These are phyloP conservation scores for Callaeas wilsoni DNA, from an alignment of 2,113 vertebrate genomes.

Conservation along the genomic window DNA sequence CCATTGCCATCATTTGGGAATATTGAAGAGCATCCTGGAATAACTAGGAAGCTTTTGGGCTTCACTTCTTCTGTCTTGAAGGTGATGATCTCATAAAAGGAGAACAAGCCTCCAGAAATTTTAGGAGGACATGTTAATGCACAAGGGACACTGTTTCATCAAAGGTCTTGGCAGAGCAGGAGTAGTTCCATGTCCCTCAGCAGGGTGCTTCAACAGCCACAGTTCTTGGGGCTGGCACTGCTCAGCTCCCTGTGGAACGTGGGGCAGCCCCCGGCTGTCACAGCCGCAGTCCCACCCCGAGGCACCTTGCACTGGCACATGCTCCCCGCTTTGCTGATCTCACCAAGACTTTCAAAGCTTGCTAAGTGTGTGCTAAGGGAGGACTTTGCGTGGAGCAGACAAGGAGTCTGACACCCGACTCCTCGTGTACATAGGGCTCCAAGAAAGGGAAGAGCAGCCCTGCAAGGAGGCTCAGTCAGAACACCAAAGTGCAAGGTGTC, in stretches of 20 bases:
- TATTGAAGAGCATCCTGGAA: background rate
- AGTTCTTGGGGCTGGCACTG: background rate
- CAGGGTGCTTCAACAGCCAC: background rate
- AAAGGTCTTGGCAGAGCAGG: background rate
- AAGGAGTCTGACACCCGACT: background rate
- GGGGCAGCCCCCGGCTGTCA: background rate
- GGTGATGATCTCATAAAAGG: background rate
- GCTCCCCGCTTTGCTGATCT: background rate
- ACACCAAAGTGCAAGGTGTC: background rate
- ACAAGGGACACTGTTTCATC: background rate
- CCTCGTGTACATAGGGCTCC: background rate
- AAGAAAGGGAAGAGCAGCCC: background rate
- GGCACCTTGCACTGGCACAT: background rate
- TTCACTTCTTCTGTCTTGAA: background rate
- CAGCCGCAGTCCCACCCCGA: fast-evolving
- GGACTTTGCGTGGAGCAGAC: background rate
- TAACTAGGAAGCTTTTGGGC: background rate
- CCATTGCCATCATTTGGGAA: background rate
- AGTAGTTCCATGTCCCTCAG: background rate
- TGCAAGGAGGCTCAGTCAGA: background rate
- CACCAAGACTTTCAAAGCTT: background rate
- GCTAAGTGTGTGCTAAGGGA: background rate
- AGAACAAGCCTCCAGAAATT: background rate
- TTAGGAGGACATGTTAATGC: background rate
- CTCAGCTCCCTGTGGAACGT: background rate